Evolutionary conservation across 2,888 invertebrate species (phyloP).

Genomic region (Cheilosia impressa): DNA sequence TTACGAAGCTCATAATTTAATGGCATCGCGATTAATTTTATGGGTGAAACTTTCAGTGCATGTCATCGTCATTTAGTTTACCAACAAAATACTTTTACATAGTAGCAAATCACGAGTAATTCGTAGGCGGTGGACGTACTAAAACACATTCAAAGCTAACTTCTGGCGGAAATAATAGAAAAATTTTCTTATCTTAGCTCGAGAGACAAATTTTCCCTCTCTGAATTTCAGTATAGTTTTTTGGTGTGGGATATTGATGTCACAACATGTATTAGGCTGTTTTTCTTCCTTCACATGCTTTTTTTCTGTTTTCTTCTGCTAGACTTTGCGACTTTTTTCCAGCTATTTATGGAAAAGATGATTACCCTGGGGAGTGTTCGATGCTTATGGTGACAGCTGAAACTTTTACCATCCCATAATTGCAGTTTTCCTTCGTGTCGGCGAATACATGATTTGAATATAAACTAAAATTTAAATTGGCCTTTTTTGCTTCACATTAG

Average conservation of each 20-base stretch:
- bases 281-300: not conserved
- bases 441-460: conserved; percentile 40
- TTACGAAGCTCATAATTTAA: conserved; percentile 73
- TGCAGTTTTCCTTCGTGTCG: conserved; percentile 5
- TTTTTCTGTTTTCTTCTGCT: not conserved
- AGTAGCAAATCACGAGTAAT: conserved; percentile 3
- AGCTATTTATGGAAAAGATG: conserved; percentile 11
- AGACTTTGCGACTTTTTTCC: conserved; percentile 3
- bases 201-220: conserved; percentile 59
- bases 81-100: conserved; percentile 17
- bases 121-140: conserved; percentile 5
- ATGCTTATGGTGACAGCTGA: not conserved
- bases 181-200: conserved; percentile 38
- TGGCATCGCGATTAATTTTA: conserved; percentile 72
- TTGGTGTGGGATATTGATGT: conserved; percentile 6
- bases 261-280: conserved; percentile 12
- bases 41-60: conserved; percentile 69
- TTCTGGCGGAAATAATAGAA: conserved; percentile 69
- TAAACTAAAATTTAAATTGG: conserved; percentile 6
- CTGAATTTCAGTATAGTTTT: conserved; percentile 2
- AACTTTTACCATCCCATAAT: conserved; percentile 44
- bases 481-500: conserved; percentile 14
- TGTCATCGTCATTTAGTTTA: conserved; percentile 64
- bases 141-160: conserved; percentile 61
- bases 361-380: conserved; percentile 6